A percentile compares a stretch with the other conserved stretches of the same genome.
These are phyloP conservation scores for Xanthorhoe designata DNA, from an alignment of 2,888 invertebrate species.

Conservation along the genomic window DNA sequence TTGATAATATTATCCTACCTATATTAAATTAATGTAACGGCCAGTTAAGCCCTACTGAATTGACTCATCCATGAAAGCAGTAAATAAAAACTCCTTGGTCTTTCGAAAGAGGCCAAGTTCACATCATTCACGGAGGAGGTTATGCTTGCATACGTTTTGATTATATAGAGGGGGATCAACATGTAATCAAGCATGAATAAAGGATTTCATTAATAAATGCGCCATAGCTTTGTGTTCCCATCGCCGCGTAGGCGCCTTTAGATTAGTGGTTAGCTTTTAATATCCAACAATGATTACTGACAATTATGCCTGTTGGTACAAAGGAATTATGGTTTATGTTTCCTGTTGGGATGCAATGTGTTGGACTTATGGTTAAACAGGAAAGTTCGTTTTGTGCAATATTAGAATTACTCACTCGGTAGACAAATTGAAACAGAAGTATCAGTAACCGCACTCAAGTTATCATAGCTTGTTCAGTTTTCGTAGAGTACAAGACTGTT, in stretches of 20 bases:
- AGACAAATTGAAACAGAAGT: neutral
- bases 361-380: constrained; percentile 19
- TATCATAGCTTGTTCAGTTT: too few species aligned
- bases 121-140: constrained; percentile 18
- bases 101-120: constrained; percentile 7
- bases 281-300: constrained; percentile 47
- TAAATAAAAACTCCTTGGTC: constrained; percentile 1
- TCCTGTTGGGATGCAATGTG: constrained; percentile 55
- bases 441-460: neutral
- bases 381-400: constrained; percentile 10
- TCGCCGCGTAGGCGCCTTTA: constrained; percentile 32
- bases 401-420: neutral
- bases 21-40: too few species aligned
- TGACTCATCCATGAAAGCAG: too few species aligned
- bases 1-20: too few species aligned
- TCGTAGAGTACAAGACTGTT: too few species aligned
- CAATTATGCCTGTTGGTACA: constrained; percentile 64
- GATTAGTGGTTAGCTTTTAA: constrained; percentile 40
- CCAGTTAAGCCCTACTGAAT: too few species aligned
- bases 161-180: constrained; percentile 24
- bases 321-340: constrained; percentile 65
- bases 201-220: constrained; percentile 38
- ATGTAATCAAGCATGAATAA: constrained; percentile 37
- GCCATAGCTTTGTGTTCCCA: constrained; percentile 41
- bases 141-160: constrained; percentile 27